Base-by-base conservation (phyloP, 1,140 invertebrate genomes). In the Brachionus sp. region DNA sequence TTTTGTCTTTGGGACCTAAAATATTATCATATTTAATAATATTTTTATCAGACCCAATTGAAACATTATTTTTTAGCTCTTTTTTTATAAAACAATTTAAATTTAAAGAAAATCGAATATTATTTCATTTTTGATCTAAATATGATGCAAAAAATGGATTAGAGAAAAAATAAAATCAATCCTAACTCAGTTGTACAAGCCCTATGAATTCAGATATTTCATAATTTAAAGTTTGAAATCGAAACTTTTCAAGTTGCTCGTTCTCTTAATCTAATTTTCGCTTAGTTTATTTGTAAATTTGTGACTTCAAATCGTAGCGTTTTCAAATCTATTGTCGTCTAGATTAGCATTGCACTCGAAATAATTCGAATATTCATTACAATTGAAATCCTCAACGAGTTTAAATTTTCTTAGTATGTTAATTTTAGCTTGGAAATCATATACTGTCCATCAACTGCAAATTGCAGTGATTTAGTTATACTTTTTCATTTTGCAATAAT, bases 211-310 rank as follows among this genome's bases (percentile, higher is more conserved):
- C 50, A 57, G 16, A n/a, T 66, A 33, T 66, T 66, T 12, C 33
- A 37, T 66, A 33, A 37, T 66, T 66, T 10, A 12, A 46, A 46
- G 10, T 7, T 16, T 70, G 66, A 70, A 42, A 70, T 39, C 3
- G 35, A 70, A 70, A 16, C 66, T 70, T 39, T 37, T 66, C 50
- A 57, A 57, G 50, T 33, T 66, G 29, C 12, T 33, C 6, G 33
- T 19, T 66, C 5, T 37, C 25, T 39, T 70, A 70, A 70, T 70
- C 37, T n/a, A 42, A 70, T 70, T 70, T 70, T 70, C 66, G 66
- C 66, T 70, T 70, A n/a, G 66, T 39, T 70, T 70, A 70, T 70
- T 70, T 70, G 19, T 70, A 37, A 70, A 70, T 37, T 33, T 66
- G 33, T 66, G 25, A 33, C 13, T 66, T 29, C 29, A 29, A 29